phyloP scores from a whole-genome alignment of 1,140 invertebrate genomes.

The Orchesella cincta region DNA sequence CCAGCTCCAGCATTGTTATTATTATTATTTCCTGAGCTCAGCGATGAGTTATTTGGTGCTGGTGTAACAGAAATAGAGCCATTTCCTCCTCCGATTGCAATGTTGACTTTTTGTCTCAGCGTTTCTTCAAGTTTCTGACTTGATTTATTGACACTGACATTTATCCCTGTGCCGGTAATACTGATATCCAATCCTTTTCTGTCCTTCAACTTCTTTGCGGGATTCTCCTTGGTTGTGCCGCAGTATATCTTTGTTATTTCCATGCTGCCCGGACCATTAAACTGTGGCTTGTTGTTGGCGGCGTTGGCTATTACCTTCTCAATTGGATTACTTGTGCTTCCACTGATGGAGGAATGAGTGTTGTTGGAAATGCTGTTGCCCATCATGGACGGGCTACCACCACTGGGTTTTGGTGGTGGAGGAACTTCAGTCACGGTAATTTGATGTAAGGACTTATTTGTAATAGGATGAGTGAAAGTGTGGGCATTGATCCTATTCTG shows the following conservation, averaged over 20 bases:
- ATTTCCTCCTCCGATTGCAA: neutral
- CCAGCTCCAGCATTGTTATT: neutral
- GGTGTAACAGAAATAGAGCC: neutral
- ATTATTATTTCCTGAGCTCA: conserved; percentile 13
- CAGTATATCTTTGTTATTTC: conserved; percentile 51
- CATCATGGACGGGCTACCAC: neutral
- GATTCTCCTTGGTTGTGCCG: conserved; percentile 29
- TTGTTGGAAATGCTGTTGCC: neutral
- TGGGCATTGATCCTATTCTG: conserved; percentile 31
- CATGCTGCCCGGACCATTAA: conserved; percentile 50
- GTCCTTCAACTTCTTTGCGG: conserved; percentile 47
- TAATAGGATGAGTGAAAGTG: conserved; percentile 51
- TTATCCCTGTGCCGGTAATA: conserved; percentile 39
- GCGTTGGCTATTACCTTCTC: conserved; percentile 33
- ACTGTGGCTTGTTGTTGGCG: conserved; percentile 39
- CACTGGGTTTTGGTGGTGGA: conserved; percentile 35
- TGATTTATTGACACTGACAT: conserved; percentile 27
- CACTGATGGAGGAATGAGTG: conserved; percentile 16
- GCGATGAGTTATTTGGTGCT: neutral
- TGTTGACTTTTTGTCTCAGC: conserved; percentile 35
- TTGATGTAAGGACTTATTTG: conserved; percentile 51
- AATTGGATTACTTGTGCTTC: conserved; percentile 32
- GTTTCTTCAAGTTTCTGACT: conserved; percentile 29
- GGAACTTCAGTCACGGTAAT: conserved; percentile 50
- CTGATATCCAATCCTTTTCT: conserved; percentile 48